phyloP scores from a whole-genome alignment of 1,140 invertebrate species.

The Eubasilissa regina region DNA sequence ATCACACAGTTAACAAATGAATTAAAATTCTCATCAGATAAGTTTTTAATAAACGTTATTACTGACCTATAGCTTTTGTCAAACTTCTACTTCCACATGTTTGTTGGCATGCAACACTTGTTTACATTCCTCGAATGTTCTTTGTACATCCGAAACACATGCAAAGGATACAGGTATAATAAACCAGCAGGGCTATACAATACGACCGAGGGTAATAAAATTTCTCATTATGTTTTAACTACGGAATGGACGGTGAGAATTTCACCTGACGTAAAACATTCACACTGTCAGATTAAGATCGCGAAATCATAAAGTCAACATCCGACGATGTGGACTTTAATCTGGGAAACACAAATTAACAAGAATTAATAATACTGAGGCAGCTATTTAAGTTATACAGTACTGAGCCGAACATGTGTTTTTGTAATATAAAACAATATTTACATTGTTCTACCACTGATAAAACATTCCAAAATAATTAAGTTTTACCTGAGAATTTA shows the following conservation, averaged over 20 bases:
- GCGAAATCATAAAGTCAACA: conserved; percentile 24
- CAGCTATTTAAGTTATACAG: neutral
- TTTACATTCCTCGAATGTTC: conserved; percentile 40
- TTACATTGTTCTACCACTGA: neutral
- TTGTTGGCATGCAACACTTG: conserved; percentile 55
- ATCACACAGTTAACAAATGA: conserved; percentile 55
- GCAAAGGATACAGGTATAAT: neutral
- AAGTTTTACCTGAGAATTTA: neutral
- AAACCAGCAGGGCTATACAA: neutral
- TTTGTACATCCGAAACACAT: conserved; percentile 16
- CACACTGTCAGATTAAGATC: conserved; percentile 20
- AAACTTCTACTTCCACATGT: conserved; percentile 8
- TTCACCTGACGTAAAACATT: conserved; percentile 19
- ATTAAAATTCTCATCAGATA: conserved; percentile 56
- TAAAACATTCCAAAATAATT: conserved; percentile 2
- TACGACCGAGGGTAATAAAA: conserved; percentile 49
- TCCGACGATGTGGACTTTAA: conserved; percentile 9
- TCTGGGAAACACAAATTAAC: conserved; percentile 13
- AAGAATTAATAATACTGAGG: neutral
- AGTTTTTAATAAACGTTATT: conserved; percentile 55
- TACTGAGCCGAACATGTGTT: neutral
- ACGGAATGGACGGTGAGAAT: neutral
- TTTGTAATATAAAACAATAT: neutral
- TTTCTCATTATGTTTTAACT: conserved; percentile 37
- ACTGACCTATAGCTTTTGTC: conserved; percentile 44